Evolutionary conservation across 2,113 vertebrate genomes (phyloP).

Genomic region (Mesoclemmys tuberculata): DNA sequence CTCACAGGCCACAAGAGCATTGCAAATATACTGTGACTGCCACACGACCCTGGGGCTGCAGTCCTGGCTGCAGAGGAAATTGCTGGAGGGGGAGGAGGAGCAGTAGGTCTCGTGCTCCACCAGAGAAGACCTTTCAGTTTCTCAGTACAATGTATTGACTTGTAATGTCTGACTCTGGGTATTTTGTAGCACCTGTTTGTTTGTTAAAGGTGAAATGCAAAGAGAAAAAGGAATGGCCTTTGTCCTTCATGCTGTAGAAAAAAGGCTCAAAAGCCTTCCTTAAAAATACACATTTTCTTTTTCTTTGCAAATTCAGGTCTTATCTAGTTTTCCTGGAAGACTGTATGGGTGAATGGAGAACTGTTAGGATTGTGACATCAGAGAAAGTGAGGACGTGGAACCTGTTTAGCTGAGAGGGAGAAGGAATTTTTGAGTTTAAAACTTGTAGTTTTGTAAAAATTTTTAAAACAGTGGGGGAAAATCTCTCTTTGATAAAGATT

Average conservation of each 20-base stretch:
- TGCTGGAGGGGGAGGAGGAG: background rate
- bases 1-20: conserved; percentile 22
- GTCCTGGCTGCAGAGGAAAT: background rate
- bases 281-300: background rate
- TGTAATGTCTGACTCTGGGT: background rate
- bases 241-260: conserved; percentile 9
- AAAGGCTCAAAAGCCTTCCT: background rate
- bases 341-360: rapidly evolving
- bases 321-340: conserved; percentile 14
- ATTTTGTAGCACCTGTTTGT: background rate
- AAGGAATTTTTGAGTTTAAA: rapidly evolving
- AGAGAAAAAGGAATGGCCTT: background rate
- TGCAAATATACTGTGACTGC: rapidly evolving
- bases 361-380: background rate
- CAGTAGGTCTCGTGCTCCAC: rapidly evolving
- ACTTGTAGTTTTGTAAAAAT: rapidly evolving
- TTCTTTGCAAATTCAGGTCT: background rate
- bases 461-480: background rate
- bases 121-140: rapidly evolving
- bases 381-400: background rate
- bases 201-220: background rate
- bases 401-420: background rate
- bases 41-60: background rate
- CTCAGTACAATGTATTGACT: background rate
- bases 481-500: rapidly evolving